Conservation (phyloP, 2,797 vertebrate genomes). For the Sebastolobus altivelis region DNA sequence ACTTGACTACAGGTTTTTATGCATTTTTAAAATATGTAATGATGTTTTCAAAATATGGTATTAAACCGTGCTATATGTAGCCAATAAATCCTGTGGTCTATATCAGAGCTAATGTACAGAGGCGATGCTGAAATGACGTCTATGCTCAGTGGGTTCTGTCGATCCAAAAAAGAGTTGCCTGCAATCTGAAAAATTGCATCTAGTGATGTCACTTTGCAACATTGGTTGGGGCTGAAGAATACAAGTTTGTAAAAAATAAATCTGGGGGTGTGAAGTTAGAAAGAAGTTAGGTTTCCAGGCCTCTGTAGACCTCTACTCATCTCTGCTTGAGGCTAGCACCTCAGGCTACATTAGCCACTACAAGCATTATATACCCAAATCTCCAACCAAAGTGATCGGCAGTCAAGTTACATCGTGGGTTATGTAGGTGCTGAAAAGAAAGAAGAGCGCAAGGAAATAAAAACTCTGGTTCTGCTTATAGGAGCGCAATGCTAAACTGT, state of each 20-base stretch:
- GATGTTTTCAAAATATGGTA: no score
- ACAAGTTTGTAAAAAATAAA: background rate
- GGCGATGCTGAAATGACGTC: no score
- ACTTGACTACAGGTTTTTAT: no score
- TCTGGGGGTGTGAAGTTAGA: background rate
- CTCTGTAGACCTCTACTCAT: background rate
- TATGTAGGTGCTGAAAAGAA: background rate
- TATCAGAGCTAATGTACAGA: no score
- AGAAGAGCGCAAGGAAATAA: background rate
- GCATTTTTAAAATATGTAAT: no score
- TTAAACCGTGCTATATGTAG: no score
- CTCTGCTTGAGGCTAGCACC: background rate
- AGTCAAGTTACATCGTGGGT: background rate
- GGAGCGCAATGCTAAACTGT: background rate
- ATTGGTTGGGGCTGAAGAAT: background rate
- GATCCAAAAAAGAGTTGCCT: no score
- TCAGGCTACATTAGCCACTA: background rate
- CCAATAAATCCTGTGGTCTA: no score
- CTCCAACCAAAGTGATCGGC: background rate
- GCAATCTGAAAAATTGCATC: background rate
- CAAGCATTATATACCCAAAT: no score
- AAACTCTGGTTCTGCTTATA: background rate
- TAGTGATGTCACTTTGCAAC: background rate
- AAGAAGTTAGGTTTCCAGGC: background rate
- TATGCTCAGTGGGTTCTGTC: no score